Evolutionary conservation across 2,113 vertebrate genomes (phyloP).

Genomic region (Larimichthys crocea): DNA sequence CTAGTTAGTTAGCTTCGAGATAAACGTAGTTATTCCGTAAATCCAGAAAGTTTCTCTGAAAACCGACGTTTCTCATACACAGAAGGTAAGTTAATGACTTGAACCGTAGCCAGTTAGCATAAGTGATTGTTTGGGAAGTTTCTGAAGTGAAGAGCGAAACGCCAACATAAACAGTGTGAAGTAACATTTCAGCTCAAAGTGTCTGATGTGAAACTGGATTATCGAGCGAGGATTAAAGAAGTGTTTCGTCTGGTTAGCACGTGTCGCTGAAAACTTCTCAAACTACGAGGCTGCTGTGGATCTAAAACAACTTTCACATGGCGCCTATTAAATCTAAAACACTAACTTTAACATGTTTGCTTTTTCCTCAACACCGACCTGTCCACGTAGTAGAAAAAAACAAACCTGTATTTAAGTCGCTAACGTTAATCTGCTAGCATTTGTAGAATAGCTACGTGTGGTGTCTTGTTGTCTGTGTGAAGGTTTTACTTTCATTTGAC

Average conservation of each 20-base stretch:
- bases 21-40: not conserved
- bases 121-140: slow-evolving; percentile 8
- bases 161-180: not conserved
- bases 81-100: slow-evolving; percentile 45
- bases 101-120: not conserved
- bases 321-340: fast-evolving
- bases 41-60: not conserved
- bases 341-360: not conserved
- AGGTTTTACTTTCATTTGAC: not conserved
- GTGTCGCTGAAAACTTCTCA: slow-evolving; percentile 45
- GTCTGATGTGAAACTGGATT: not conserved
- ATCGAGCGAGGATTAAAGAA: not conserved
- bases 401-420: not conserved
- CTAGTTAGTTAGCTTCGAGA: slow-evolving; percentile 43
- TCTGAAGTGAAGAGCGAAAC: not conserved
- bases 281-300: not conserved
- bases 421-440: slow-evolving; percentile 31
- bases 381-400: not conserved
- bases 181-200: not conserved
- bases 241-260: slow-evolving; percentile 33
- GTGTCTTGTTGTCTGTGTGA: not conserved
- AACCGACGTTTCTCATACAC: slow-evolving; percentile 13
- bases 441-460: not conserved
- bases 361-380: not conserved
- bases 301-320: not conserved